Percentiles rank a stretch among this genome's conserved stretches.
Evolutionary conservation across 2,113 vertebrate genomes (phyloP).

Genomic region (Saguinus midas): DNA sequence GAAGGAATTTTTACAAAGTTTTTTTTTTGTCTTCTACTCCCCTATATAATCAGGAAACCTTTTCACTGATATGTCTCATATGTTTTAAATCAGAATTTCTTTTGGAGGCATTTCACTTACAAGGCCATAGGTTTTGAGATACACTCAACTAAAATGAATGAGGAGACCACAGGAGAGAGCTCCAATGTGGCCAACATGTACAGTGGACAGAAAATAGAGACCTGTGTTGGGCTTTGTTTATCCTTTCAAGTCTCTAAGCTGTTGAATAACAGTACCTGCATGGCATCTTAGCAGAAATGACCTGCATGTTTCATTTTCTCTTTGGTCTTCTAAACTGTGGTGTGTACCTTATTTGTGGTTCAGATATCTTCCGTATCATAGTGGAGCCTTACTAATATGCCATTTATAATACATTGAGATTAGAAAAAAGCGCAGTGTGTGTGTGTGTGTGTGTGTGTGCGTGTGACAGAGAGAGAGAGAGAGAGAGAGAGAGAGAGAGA

Average conservation of each 20-base stretch:
- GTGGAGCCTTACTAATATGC: neutral
- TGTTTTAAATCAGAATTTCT: constrained; percentile 29
- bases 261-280: neutral
- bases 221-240: neutral
- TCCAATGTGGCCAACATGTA: neutral
- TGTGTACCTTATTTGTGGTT: neutral
- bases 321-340: neutral
- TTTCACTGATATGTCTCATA: neutral
- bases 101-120: neutral
- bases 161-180: neutral
- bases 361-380: neutral
- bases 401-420: neutral
- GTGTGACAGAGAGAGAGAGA: too few relatives aligned
- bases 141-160: constrained; percentile 4
- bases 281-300: neutral
- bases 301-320: neutral
- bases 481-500: too few relatives aligned
- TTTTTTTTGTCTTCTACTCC: neutral
- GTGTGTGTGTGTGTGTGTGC: neutral
- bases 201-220: neutral
- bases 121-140: neutral
- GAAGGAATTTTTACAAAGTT: neutral
- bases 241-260: neutral
- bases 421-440: neutral
- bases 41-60: neutral